phyloP scores from a whole-genome alignment of 2,888 invertebrate genomes.

The Listrodromus nycthemerus region DNA sequence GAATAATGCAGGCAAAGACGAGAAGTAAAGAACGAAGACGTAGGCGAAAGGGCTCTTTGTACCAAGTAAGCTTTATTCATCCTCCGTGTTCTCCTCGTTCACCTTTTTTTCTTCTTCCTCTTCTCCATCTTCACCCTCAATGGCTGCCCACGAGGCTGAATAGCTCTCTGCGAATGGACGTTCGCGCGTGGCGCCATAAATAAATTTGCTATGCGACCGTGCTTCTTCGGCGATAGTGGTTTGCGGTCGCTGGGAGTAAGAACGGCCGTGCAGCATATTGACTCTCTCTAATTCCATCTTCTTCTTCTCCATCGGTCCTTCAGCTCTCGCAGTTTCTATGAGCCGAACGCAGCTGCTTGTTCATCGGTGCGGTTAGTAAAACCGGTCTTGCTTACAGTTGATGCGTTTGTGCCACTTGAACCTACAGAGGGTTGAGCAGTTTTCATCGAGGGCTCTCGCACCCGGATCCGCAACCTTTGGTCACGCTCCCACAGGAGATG shows the following conservation, averaged over 20 bases:
- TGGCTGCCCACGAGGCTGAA: constrained; percentile 24
- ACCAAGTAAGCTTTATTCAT: constrained; percentile 7
- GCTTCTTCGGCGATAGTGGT: background rate
- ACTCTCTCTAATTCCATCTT: constrained; percentile 20
- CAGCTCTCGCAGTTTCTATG: constrained; percentile 8
- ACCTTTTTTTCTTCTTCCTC: background rate
- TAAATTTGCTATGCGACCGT: constrained; percentile 30
- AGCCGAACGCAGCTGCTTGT: constrained; percentile 23
- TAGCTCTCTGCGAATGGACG: constrained; percentile 28
- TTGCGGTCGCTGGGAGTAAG: constrained; percentile 28
- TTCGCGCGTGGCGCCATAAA: constrained; percentile 32
- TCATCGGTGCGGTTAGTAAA: constrained; percentile 14
- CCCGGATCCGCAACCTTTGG: constrained; percentile 13
- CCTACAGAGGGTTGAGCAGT: background rate
- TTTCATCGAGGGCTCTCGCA: constrained; percentile 23
- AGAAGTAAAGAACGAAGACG: constrained; percentile 6
- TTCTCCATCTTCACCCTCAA: constrained; percentile 1
- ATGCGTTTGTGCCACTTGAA: constrained; percentile 16
- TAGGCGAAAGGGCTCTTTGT: constrained; percentile 2
- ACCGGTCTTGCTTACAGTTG: constrained; percentile 29
- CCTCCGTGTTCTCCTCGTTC: background rate
- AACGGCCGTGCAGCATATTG: constrained; percentile 41
- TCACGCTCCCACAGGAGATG: background rate
- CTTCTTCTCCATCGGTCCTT: constrained; percentile 14
- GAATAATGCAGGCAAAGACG: constrained; percentile 10